A percentile compares a stretch with the other conserved stretches of the same genome.
These are phyloP conservation scores for Acanthosoma haemorrhoidale DNA, from an alignment of 2,888 invertebrate species.

Conservation along the genomic window DNA sequence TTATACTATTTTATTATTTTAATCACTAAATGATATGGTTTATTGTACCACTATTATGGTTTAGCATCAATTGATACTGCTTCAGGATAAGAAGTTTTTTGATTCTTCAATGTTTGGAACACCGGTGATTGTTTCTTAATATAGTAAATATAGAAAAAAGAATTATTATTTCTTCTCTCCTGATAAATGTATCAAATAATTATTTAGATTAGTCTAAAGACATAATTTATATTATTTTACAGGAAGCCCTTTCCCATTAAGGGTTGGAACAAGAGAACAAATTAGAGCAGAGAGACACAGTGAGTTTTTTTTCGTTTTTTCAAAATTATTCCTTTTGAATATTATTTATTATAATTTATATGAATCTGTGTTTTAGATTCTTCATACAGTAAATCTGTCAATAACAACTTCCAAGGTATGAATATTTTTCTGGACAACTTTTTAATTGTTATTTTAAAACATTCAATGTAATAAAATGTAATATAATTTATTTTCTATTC, in stretches of 20 bases:
- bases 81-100: not conserved
- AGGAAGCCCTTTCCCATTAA: constrained; percentile 78
- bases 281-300: constrained; percentile 42
- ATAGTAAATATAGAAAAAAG: not conserved
- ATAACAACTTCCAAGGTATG: constrained; percentile 25
- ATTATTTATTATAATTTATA: not conserved
- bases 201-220: not conserved
- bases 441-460: not conserved
- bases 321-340: not conserved
- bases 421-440: not conserved
- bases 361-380: constrained; percentile 8
- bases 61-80: not conserved
- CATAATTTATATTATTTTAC: constrained; percentile 29
- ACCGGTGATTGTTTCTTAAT: not conserved
- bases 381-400: constrained; percentile 16
- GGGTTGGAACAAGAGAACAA: constrained; percentile 62
- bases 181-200: too few relatives aligned
- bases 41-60: too few relatives aligned
- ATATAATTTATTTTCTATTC: not conserved
- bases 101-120: not conserved
- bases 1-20: too few relatives aligned
- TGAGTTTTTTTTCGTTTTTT: constrained; percentile 33
- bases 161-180: too few relatives aligned
- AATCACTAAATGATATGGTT: too few relatives aligned
- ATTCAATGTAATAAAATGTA: not conserved